phyloP scores from a whole-genome alignment of 2,888 invertebrate species.

The Trichogramma dendrolimi region DNA sequence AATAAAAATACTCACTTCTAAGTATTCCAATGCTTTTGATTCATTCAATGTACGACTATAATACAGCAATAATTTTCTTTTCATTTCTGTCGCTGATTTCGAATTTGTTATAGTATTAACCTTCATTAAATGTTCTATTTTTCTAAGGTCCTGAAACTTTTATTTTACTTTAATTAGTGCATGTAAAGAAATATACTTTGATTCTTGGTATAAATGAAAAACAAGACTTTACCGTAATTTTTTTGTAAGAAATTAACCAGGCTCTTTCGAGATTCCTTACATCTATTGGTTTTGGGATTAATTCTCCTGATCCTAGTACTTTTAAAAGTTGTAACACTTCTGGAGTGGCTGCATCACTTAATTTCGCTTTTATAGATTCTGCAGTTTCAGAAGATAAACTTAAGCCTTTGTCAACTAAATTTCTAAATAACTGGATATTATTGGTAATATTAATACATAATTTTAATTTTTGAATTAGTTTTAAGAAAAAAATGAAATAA shows the following conservation, averaged over 20 bases:
- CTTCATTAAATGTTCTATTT: conserved; percentile 9
- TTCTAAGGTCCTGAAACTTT: conserved; percentile 3
- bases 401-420: conserved; percentile 20
- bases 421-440: conserved; percentile 19
- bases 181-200: background rate
- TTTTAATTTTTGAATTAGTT: background rate
- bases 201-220: too few species aligned
- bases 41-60: too few species aligned
- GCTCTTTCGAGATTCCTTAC: too few species aligned
- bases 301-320: conserved; percentile 13
- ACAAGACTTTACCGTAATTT: too few species aligned
- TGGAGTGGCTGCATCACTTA: background rate
- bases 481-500: background rate
- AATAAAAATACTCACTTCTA: too few species aligned
- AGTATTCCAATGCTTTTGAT: too few species aligned
- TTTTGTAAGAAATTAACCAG: too few species aligned
- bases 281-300: conserved; percentile 13
- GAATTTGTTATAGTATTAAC: background rate
- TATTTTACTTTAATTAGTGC: background rate
- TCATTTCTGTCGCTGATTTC: background rate
- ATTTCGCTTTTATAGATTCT: conserved; percentile 11
- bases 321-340: conserved; percentile 7
- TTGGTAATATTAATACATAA: background rate
- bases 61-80: background rate
- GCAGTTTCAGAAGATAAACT: conserved; percentile 20